Evolutionary conservation across 2,797 vertebrate genomes (phyloP), one percentile per base, ranked within the genome.

Genomic region (Microctenopoma lineatum): DNA sequence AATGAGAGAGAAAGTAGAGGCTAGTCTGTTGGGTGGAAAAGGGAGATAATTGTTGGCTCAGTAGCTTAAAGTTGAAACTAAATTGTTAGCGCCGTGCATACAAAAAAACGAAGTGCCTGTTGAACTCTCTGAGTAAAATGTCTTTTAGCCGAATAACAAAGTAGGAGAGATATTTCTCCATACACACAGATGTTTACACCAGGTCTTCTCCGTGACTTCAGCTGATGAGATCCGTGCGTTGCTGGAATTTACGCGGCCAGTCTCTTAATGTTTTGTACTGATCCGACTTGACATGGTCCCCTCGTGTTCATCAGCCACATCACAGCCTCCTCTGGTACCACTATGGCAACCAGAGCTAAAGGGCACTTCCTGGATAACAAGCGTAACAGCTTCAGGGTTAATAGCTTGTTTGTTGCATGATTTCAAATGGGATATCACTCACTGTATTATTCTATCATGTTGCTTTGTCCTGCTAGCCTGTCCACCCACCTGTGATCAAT

Each of bases 401-500:
- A 41, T 79, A 64, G 57, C 39, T 21, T 58, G 66, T 84, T 78
- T 64, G 58, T 4, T 39, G 58, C 15, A 3, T 42, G 27, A 52
- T 51, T 69, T 59, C 71, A 67, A 72, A 83, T 79, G 36, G 32
- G 25, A 70, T 76, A 4, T 59, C 59, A 59, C 68, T 29, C 68
- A 42, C 27, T 60, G 59, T 83, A 65, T 67, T 67, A 5, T 25
- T 63, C 60, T 25, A 29, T 55, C 66, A 45, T 46, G 59, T 66
- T 56, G 54, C 74, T 61, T 69, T 48, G 53, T 63, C 58, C 50
- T 14, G 34, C 44, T 32, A 11, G 56, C 55, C 50, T 81, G 77
- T 88, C 81, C 81, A 65, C 82, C 86, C 80, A 86, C 80, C 13
- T 46, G 8, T 72, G 65, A 81, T 73, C 70, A 66, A 15, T 70